phyloP scores from a whole-genome alignment of 2,113 vertebrate species.

The Uropsilus gracilis region DNA sequence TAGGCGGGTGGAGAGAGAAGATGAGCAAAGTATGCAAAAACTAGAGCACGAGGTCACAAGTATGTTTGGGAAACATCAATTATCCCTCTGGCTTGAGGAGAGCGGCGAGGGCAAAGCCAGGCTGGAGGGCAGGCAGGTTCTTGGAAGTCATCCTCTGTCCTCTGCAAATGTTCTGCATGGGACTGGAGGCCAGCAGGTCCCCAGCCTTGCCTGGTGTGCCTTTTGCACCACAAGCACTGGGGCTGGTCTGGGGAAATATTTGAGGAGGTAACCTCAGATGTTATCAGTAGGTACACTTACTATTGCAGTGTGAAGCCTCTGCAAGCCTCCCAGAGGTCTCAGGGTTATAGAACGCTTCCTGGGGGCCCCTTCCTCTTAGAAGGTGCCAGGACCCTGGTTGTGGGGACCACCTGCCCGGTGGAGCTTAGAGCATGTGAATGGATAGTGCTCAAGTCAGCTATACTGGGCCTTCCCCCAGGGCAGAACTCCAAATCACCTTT shows the following conservation, averaged over 20 bases:
- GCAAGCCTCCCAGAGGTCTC: background rate
- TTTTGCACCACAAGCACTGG: background rate
- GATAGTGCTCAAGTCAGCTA: too few species aligned
- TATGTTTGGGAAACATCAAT: background rate
- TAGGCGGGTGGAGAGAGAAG: background rate
- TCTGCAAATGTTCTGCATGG: background rate
- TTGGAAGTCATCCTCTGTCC: background rate
- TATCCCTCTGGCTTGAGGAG: background rate
- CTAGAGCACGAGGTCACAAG: background rate
- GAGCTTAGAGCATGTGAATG: background rate
- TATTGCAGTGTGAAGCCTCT: background rate
- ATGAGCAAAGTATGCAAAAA: background rate
- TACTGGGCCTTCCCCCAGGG: background rate
- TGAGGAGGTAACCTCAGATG: background rate
- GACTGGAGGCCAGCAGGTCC: background rate
- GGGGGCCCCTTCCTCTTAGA: background rate
- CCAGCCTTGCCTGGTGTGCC: background rate
- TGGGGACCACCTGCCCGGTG: background rate
- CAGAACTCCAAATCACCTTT: background rate
- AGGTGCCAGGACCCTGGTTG: background rate
- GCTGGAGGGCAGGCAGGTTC: background rate
- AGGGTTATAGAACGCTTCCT: background rate
- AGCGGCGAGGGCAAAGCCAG: background rate
- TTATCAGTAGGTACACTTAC: background rate
- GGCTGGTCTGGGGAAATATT: background rate